phyloP scores from a whole-genome alignment of 2,113 vertebrate species.

The Pseudopodoces humilis region DNA sequence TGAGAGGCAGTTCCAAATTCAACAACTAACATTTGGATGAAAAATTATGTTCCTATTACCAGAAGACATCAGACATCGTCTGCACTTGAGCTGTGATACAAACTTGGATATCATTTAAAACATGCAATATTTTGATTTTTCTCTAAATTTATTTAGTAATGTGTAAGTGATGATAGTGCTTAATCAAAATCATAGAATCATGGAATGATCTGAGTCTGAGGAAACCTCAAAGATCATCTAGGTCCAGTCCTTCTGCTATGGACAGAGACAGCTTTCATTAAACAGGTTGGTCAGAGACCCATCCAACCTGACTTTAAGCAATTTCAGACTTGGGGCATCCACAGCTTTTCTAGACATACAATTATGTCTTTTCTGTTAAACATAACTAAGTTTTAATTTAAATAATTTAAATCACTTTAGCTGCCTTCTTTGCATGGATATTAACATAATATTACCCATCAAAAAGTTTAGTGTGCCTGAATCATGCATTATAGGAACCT shows the following conservation, averaged over 20 bases:
- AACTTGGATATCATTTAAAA: neutral
- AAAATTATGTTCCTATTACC: neutral
- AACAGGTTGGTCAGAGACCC: neutral
- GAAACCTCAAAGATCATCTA: neutral
- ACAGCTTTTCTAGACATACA: neutral
- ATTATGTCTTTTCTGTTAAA: neutral
- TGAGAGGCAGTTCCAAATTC: neutral
- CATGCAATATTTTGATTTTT: neutral
- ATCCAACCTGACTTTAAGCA: neutral
- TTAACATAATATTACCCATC: neutral
- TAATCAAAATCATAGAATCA: neutral
- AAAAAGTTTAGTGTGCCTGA: neutral
- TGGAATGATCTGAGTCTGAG: neutral
- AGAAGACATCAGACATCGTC: neutral
- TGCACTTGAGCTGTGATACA: neutral
- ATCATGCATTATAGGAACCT: neutral
- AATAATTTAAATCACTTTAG: neutral
- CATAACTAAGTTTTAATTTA: neutral
- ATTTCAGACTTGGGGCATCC: neutral
- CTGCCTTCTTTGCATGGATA: neutral
- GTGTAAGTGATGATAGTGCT: neutral
- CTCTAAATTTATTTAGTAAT: neutral
- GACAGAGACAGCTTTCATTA: neutral
- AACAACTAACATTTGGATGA: neutral
- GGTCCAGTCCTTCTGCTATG: neutral